A percentile compares a stretch with the other conserved stretches of the same genome.
These are phyloP conservation scores for Fregetta grallaria DNA, from an alignment of 2,113 vertebrate genomes.

Conservation along the genomic window DNA sequence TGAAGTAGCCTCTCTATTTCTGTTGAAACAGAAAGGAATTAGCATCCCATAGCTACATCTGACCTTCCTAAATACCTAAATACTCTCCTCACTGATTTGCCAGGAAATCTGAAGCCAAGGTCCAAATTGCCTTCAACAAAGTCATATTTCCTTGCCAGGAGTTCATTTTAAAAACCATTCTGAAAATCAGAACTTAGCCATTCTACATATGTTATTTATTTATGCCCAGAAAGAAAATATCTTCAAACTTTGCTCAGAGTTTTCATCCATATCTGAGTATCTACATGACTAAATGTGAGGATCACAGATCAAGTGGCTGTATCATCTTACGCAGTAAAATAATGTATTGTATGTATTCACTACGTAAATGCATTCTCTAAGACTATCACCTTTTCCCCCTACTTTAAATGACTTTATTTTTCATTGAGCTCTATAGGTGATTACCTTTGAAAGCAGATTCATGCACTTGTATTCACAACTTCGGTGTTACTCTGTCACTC, in stretches of 20 bases:
- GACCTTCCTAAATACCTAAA: neutral
- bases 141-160: neutral
- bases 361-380: neutral
- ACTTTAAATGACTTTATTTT: neutral
- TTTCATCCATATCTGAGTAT: neutral
- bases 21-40: neutral
- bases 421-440: accelerated
- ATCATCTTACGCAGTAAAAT: neutral
- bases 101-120: neutral
- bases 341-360: neutral
- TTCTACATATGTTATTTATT: neutral
- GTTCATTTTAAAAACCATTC: neutral
- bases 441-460: neutral
- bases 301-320: neutral
- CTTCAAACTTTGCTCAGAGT: neutral
- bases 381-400: neutral
- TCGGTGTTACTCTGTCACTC: neutral
- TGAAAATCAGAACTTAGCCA: neutral
- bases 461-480: neutral
- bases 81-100: neutral
- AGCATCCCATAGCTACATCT: neutral
- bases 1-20: neutral
- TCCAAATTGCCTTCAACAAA: neutral
- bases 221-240: neutral
- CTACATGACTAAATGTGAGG: neutral